These are phyloP conservation scores for Gymnothorax javanicus DNA, from an alignment of 2,797 vertebrate genomes.

Conservation along the genomic window DNA sequence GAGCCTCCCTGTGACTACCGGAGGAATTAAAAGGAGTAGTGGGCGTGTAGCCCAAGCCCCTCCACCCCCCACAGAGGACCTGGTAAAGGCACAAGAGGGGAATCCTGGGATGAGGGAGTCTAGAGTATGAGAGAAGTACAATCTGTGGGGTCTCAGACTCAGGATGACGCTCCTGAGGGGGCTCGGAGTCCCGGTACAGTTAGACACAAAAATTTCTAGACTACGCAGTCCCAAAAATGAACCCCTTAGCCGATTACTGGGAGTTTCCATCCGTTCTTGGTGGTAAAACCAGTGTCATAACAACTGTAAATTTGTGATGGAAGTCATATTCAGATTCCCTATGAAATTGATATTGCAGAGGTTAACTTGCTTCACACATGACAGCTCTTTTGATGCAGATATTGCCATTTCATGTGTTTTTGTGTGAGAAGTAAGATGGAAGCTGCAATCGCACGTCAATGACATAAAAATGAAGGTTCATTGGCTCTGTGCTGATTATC, in stretches of 20 bases:
- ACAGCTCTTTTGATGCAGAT: background rate
- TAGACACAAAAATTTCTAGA: background rate
- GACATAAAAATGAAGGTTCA: background rate
- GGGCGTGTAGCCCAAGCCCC: slow-evolving; percentile 27
- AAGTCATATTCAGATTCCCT: background rate
- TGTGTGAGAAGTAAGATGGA: no score
- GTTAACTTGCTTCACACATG: background rate
- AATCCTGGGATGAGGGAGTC: slow-evolving; percentile 6
- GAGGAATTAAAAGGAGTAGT: slow-evolving; percentile 16
- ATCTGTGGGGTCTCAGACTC: background rate
- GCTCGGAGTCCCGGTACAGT: background rate
- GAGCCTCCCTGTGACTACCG: slow-evolving; percentile 40
- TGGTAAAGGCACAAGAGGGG: slow-evolving; percentile 39
- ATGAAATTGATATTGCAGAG: background rate
- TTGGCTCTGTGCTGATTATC: background rate
- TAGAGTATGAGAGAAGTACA: background rate
- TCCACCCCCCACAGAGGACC: slow-evolving; percentile 28
- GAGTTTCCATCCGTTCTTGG: background rate
- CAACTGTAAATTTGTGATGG: background rate
- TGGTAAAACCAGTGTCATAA: background rate
- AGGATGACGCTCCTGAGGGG: background rate
- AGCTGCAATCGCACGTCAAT: no score
- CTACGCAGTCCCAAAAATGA: background rate
- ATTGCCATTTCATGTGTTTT: background rate
- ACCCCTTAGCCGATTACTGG: background rate